Evolutionary conservation across 2,888 invertebrate genomes (phyloP).

Genomic region (Epinotia bilunana): DNA sequence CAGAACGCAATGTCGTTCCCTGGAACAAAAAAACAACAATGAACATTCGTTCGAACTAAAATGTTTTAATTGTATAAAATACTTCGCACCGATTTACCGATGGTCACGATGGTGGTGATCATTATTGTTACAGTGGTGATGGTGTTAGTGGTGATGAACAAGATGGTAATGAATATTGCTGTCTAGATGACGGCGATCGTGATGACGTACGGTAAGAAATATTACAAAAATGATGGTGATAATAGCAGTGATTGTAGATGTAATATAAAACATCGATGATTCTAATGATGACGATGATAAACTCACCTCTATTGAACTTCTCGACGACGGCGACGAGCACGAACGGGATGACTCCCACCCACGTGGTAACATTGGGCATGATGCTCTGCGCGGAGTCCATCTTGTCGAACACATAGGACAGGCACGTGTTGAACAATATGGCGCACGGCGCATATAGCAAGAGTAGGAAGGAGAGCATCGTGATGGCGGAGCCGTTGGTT

Average conservation of each 20-base stretch:
- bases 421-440: conserved; percentile 89
- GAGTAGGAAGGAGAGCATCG: conserved; percentile 86
- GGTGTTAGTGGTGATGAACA: too few species aligned
- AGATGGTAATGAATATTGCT: too few species aligned
- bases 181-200: too few species aligned
- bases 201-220: too few species aligned
- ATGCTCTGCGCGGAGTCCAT: conserved; percentile 93
- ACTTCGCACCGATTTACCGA: too few species aligned
- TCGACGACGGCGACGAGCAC: conserved; percentile 89
- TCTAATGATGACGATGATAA: too few species aligned
- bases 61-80: too few species aligned
- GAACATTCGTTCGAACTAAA: neutral
- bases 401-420: conserved; percentile 92
- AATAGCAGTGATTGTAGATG: neutral
- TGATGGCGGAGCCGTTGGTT: conserved; percentile 87
- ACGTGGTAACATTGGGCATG: conserved; percentile 90
- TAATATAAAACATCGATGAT: neutral
- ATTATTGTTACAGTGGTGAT: too few species aligned
- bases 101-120: too few species aligned
- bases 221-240: neutral
- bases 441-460: conserved; percentile 90
- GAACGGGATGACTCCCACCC: conserved; percentile 90
- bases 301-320: conserved; percentile 88
- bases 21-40: conserved; percentile 62
- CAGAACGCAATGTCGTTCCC: conserved; percentile 87